Conservation (phyloP, 2,888 invertebrate species). For the Heliconius aoede region DNA sequence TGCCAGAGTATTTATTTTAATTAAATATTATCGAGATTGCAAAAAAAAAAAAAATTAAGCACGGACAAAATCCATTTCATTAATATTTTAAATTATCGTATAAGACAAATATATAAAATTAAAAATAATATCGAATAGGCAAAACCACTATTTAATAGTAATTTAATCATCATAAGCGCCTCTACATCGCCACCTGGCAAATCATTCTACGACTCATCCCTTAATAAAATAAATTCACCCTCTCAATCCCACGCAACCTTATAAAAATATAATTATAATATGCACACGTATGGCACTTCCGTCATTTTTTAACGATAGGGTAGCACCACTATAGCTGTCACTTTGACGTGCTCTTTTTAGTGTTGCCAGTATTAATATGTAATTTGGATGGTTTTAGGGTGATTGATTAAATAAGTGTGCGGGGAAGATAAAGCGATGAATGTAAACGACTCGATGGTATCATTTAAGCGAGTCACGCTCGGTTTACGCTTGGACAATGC, state of each 20-base stretch:
- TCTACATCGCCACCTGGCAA: conserved; percentile 64
- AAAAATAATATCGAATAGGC: not conserved
- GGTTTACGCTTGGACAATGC: conserved; percentile 33
- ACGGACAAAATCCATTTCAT: not conserved
- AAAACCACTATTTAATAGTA: not conserved
- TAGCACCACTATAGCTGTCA: conserved; percentile 60
- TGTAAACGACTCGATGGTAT: conserved; percentile 62
- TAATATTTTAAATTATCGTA: not conserved
- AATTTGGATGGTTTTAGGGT: conserved; percentile 77
- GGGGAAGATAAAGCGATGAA: conserved; percentile 70
- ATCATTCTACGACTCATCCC: conserved; percentile 72
- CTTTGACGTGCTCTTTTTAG: conserved; percentile 72
- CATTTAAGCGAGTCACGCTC: conserved; percentile 47
- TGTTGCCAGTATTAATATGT: conserved; percentile 77
- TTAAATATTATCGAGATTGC: not conserved
- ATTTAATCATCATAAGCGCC: conserved; percentile 7
- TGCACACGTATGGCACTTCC: conserved; percentile 72
- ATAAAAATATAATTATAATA: conserved; percentile 80
- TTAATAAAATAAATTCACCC: conserved; percentile 62
- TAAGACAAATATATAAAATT: not conserved
- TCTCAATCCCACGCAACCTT: conserved; percentile 70
- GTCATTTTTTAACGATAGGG: conserved; percentile 63
- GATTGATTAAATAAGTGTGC: conserved; percentile 82
- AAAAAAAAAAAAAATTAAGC: not conserved
- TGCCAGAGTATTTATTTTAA: not conserved